These are phyloP conservation scores for Pocillopora meandrina DNA, from an alignment of 92 coral and sea anemone genomes.

Conservation along the genomic window DNA sequence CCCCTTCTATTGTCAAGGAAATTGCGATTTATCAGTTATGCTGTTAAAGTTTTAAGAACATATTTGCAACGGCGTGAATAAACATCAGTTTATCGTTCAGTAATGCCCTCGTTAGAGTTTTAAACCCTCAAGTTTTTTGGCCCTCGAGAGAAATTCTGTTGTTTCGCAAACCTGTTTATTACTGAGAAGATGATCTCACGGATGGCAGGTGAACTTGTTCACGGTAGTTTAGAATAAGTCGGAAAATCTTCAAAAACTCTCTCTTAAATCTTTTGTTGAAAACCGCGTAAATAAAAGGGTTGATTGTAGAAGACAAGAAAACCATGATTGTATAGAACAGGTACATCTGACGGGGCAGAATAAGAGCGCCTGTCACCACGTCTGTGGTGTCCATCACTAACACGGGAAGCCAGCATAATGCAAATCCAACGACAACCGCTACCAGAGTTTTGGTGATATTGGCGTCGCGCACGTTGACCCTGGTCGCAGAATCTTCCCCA, in stretches of 20 bases:
- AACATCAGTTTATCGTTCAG: no score
- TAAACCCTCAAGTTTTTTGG: no score
- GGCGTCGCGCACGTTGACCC: conserved; percentile 27
- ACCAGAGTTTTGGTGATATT: conserved; percentile 40
- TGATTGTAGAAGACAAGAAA: conserved; percentile 42
- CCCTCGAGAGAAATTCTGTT: background rate
- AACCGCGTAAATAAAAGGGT: conserved; percentile 45
- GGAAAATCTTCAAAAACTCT: conserved; percentile 19
- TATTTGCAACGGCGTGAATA: no score
- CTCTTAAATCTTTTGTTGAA: conserved; percentile 36
- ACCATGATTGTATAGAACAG: conserved; percentile 42
- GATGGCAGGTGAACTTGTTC: background rate
- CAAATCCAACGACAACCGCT: conserved; percentile 41
- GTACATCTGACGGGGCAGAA: conserved; percentile 58
- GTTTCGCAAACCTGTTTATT: no score
- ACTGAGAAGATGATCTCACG: background rate
- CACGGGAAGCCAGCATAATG: conserved; percentile 45
- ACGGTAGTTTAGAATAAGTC: background rate
- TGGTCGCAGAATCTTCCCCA: background rate
- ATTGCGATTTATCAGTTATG: no score
- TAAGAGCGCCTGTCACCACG: conserved; percentile 27
- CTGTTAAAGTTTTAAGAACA: no score
- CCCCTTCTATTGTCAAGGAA: no score
- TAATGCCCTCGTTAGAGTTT: background rate
- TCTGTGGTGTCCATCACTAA: conserved; percentile 39